phyloP scores from a whole-genome alignment of 2,113 vertebrate genomes.

The Dolichotis patagonum region DNA sequence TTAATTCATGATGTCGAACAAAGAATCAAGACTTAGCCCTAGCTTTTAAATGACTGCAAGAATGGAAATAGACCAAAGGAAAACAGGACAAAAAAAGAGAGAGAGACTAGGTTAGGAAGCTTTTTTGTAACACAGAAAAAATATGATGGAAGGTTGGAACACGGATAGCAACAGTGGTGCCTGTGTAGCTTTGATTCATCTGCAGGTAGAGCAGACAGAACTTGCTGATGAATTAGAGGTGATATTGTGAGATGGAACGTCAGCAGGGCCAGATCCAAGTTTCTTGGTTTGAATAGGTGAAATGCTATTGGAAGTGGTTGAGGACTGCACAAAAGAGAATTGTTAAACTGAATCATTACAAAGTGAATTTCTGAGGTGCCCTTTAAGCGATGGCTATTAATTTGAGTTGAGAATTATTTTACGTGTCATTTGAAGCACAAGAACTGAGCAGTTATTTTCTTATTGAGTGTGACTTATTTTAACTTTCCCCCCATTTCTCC shows the following conservation, averaged over 20 bases:
- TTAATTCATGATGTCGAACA: neutral
- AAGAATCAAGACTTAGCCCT: neutral
- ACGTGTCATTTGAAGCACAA: neutral
- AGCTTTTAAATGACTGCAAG: neutral
- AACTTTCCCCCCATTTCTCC: neutral
- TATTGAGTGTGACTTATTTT: neutral
- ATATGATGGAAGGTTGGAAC: neutral
- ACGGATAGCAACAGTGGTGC: accelerated
- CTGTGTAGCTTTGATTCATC: neutral
- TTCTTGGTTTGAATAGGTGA: neutral
- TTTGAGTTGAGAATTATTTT: neutral
- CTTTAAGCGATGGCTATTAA: neutral
- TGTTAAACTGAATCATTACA: neutral
- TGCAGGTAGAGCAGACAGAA: neutral
- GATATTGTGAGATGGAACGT: neutral
- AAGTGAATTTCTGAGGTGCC: neutral
- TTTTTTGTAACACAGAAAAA: neutral
- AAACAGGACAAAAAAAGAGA: neutral
- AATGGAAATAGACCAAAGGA: neutral
- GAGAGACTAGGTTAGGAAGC: neutral
- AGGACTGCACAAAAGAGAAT: neutral
- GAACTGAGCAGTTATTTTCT: neutral
- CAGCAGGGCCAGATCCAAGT: neutral
- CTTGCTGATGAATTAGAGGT: neutral
- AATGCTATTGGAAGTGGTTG: neutral